These are phyloP conservation scores for Branchipolynoe longqiensis DNA, from an alignment of 2,888 invertebrate genomes.

Conservation along the genomic window DNA sequence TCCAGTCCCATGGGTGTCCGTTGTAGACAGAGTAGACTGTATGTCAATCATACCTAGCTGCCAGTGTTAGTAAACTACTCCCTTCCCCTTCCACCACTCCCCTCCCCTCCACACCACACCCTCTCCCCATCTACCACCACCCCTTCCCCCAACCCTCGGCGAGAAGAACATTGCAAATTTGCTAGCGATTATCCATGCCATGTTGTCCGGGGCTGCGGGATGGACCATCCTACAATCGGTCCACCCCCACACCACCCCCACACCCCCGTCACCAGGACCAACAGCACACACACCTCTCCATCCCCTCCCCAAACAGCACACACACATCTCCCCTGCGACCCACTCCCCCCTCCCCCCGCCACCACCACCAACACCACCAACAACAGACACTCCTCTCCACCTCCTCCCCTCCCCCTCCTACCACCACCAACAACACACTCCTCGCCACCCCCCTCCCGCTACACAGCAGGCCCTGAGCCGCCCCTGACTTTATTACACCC, in stretches of 20 bases:
- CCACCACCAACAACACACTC: neutral
- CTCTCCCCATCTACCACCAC: neutral
- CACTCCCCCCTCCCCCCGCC: no score
- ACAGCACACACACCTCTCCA: neutral
- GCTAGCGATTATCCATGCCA: constrained; percentile 23
- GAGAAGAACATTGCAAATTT: constrained; percentile 2
- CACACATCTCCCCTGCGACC: neutral
- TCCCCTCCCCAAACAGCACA: neutral
- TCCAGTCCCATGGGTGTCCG: no score
- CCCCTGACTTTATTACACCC: neutral
- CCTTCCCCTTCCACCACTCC: neutral
- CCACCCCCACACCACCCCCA: neutral
- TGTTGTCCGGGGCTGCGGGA: neutral
- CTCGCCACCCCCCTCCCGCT: no score
- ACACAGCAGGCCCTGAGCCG: no score
- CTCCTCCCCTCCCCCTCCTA: neutral
- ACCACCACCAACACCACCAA: neutral
- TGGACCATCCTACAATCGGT: neutral
- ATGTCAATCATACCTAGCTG: no score
- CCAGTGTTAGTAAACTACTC: no score
- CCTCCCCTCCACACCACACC: neutral
- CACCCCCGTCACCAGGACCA: neutral
- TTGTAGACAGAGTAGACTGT: no score
- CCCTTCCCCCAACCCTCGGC: neutral
- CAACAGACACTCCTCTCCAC: neutral